Evolutionary conservation across 2,888 invertebrate genomes (phyloP), one percentile per base, ranked within the genome.

Genomic region (Pristionchus mayeri): DNA sequence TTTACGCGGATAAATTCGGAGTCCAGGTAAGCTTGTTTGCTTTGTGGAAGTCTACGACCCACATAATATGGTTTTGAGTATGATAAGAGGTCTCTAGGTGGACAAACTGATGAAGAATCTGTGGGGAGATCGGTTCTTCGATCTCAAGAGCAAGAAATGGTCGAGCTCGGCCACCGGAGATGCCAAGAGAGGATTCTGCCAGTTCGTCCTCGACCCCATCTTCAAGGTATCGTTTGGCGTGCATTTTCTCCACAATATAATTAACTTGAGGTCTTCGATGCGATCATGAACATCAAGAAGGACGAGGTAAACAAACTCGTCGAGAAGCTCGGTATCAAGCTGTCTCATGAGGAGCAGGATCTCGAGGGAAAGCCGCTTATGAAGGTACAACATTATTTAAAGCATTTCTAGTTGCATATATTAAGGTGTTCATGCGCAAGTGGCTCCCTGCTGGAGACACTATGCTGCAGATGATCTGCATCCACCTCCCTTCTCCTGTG

Each of bases 361-460:
- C 96, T 97, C 94, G 97, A 97, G 90, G 98, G 98, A 91, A 99
- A 99, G 94, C 96, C 95, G 86, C 95, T 99, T 88, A 95, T 99
- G 91, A 99, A 99, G 95, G 95, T 95, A 86, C 54, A 81, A 76
- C 44, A 52, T 44, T 40, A 48, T 4, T 76, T 16, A 40, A 0
- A 6, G 24, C 75, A 50, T 30, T 21, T 71, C 40, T 40, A 11
- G 37, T 37, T 67, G 67, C 40, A 2, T 75, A 0, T 6, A 24
- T 75, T 44, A 88, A 96, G 95, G 96, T 96, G 90, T 96, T 99
- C 88, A 99, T 99, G 98, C 96, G 98, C 92, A 96, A 96, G 87
- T 99, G 99, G 99, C 95, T 99, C 94, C 99, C 99, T 85, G 99
- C 99, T 93, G 99, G 99, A 91, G 98, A 99, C 94, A 97, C 99